Evolutionary conservation across 2,797 vertebrate species (phyloP).

Genomic region (Coregonus suidteri): DNA sequence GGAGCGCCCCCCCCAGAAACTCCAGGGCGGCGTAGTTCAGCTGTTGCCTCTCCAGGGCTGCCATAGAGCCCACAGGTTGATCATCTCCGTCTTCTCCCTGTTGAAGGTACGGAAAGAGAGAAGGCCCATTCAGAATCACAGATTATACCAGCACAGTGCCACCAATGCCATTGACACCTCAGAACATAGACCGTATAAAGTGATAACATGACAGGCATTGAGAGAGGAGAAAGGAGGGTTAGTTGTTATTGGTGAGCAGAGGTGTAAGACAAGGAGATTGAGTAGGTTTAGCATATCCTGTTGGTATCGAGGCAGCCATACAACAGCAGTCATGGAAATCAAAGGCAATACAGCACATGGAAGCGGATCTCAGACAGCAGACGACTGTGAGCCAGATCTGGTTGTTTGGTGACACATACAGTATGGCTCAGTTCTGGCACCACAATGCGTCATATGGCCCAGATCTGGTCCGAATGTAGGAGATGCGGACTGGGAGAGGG

Average conservation of each 20-base stretch:
- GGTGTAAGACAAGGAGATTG: slow-evolving; percentile 48
- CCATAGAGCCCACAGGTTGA: slow-evolving; percentile 77
- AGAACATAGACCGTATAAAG: slow-evolving; percentile 11
- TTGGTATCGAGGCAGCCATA: slow-evolving; percentile 63
- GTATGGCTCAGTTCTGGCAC: background rate
- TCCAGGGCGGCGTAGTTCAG: too few species aligned
- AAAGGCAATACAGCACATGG: slow-evolving; percentile 54
- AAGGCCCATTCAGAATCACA: slow-evolving; percentile 41
- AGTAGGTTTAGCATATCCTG: slow-evolving; percentile 55
- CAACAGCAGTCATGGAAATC: slow-evolving; percentile 54
- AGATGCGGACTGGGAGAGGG: background rate
- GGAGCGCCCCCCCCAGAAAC: too few species aligned
- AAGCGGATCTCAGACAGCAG: slow-evolving; percentile 45
- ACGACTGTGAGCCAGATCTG: background rate
- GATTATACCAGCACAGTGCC: background rate
- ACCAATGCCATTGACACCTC: slow-evolving; percentile 27
- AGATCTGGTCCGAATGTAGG: background rate
- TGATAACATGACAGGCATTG: slow-evolving; percentile 18
- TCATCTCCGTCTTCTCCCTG: slow-evolving; percentile 84
- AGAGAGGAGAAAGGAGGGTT: slow-evolving; percentile 38
- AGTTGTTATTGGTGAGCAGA: slow-evolving; percentile 58
- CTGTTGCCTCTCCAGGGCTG: slow-evolving; percentile 36
- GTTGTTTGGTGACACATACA: background rate
- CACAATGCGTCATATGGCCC: background rate
- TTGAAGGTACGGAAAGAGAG: slow-evolving; percentile 3